Evolutionary conservation across 2,888 invertebrate genomes (phyloP).

Genomic region (Athripsodes cinereus): DNA sequence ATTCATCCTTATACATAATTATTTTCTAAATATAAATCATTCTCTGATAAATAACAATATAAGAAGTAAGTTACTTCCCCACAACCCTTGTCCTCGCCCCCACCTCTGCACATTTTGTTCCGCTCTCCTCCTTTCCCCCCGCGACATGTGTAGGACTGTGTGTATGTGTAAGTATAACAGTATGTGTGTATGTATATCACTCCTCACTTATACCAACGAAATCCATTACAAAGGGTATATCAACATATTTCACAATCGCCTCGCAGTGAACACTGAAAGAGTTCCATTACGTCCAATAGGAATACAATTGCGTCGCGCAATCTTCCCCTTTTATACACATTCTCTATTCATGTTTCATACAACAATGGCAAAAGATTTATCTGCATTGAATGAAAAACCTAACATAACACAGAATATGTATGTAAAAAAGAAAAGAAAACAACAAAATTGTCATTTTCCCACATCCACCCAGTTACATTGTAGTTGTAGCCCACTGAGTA

Average conservation of each 20-base stretch:
- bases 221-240: slow-evolving; percentile 28
- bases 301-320: slow-evolving; percentile 28
- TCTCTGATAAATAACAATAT: too few species aligned
- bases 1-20: too few species aligned
- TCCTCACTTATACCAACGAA: slow-evolving; percentile 19
- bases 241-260: slow-evolving; percentile 28
- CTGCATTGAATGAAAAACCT: slow-evolving; percentile 28
- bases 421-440: slow-evolving; percentile 6
- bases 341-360: slow-evolving; percentile 28
- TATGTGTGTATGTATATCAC: not conserved
- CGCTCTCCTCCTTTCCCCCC: too few species aligned
- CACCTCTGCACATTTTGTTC: too few species aligned
- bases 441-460: slow-evolving; percentile 24
- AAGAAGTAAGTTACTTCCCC: too few species aligned
- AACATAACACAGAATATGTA: slow-evolving; percentile 12
- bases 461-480: not conserved
- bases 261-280: slow-evolving; percentile 27
- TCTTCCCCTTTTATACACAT: slow-evolving; percentile 27
- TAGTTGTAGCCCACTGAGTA: too few species aligned
- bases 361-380: slow-evolving; percentile 28
- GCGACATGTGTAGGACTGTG: too few species aligned
- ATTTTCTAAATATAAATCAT: too few species aligned
- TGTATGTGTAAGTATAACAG: too few species aligned
- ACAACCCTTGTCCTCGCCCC: too few species aligned
- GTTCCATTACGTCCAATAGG: slow-evolving; percentile 28